These are phyloP conservation scores for Hydrotaea cyrtoneurina DNA, from an alignment of 2,888 invertebrate species.

Conservation along the genomic window DNA sequence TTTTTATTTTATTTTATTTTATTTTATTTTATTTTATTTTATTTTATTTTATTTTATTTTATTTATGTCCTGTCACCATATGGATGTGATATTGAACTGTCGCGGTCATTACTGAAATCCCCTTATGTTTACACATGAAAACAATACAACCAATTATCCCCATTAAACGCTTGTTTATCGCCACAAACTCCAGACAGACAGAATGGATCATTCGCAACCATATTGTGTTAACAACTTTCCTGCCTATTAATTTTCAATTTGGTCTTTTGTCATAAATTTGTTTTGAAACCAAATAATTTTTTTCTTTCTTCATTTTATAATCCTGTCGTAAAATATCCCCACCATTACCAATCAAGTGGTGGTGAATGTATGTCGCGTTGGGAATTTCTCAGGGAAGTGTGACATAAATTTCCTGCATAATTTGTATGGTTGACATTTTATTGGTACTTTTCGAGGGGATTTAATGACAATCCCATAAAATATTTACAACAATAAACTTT, in stretches of 20 bases:
- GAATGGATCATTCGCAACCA: neutral
- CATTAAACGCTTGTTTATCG: neutral
- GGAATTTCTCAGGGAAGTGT: constrained; percentile 11
- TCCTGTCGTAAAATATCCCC: neutral
- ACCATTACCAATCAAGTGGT: neutral
- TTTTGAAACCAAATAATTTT: constrained; percentile 13
- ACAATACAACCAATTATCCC: neutral
- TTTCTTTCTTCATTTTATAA: neutral
- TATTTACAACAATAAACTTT: constrained; percentile 43
- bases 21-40: too few relatives aligned
- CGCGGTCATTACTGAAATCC: too few relatives aligned
- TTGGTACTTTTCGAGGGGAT: constrained; percentile 57
- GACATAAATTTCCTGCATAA: constrained; percentile 56
- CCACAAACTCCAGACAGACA: neutral
- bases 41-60: too few relatives aligned
- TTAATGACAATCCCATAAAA: constrained; percentile 61
- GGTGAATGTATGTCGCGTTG: too few relatives aligned
- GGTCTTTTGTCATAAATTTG: constrained; percentile 16
- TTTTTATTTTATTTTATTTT: too few relatives aligned
- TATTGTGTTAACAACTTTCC: neutral
- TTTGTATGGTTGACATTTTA: constrained; percentile 65
- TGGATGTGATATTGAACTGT: too few relatives aligned
- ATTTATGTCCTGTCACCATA: too few relatives aligned
- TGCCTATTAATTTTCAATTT: constrained; percentile 22
- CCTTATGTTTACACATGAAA: neutral